Evolutionary conservation across 2,113 vertebrate genomes (phyloP).

Genomic region (Engystomops pustulosus): DNA sequence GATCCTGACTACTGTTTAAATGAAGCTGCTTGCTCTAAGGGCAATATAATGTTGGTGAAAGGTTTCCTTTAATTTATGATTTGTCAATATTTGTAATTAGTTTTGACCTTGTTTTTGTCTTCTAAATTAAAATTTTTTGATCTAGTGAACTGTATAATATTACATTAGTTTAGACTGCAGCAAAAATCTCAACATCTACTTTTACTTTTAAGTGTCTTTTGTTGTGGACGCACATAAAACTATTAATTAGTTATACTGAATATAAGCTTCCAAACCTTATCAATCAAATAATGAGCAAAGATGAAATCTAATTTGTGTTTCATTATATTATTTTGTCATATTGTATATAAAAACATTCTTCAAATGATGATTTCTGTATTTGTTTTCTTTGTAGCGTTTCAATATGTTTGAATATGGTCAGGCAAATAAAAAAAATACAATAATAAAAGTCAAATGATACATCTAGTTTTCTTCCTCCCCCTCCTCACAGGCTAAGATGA

Average conservation of each 20-base stretch:
- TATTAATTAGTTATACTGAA: not conserved
- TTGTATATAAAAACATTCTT: not conserved
- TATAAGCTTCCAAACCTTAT: not conserved
- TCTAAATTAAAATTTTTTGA: not conserved
- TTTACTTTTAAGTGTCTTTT: not conserved
- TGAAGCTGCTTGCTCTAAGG: too few relatives aligned
- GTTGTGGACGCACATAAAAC: too few relatives aligned
- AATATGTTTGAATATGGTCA: too few relatives aligned
- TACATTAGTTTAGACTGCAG: not conserved
- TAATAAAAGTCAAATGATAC: too few relatives aligned
- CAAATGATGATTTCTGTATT: not conserved
- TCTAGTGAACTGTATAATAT: not conserved
- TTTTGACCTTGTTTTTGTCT: not conserved
- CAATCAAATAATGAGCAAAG: not conserved
- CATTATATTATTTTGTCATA: not conserved
- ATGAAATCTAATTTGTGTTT: not conserved
- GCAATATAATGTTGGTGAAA: not conserved
- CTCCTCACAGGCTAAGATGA: too few relatives aligned
- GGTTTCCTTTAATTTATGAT: not conserved
- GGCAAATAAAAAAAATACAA: too few relatives aligned
- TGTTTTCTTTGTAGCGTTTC: not conserved
- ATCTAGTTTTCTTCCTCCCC: too few relatives aligned
- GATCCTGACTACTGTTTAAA: too few relatives aligned
- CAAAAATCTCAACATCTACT: not conserved
- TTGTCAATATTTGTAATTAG: not conserved